phyloP scores from a whole-genome alignment of 2,113 vertebrate genomes.

The Chaetura pelagica region DNA sequence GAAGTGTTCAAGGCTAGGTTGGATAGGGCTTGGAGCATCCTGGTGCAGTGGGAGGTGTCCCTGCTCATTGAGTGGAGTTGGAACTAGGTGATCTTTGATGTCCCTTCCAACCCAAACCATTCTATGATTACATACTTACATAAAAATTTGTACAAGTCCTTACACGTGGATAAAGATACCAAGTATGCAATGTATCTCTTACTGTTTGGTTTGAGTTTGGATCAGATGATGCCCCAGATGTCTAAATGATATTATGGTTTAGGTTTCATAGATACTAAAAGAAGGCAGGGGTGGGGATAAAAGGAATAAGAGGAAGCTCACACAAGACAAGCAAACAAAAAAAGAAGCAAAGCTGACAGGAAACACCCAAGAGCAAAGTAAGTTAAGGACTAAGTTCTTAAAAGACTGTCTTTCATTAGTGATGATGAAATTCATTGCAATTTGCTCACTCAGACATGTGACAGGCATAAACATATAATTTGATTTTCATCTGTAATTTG shows the following conservation, averaged over 20 bases:
- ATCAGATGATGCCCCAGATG: background rate
- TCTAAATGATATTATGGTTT: background rate
- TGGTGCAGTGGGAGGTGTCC: too few species aligned
- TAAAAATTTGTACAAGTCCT: background rate
- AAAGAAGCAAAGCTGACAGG: background rate
- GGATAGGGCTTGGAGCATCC: too few species aligned
- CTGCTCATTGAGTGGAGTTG: too few species aligned
- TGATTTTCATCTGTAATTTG: background rate
- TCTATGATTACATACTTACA: background rate
- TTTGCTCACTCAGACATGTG: background rate
- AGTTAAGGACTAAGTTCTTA: background rate
- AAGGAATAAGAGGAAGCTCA: background rate
- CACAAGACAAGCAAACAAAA: background rate
- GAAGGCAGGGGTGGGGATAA: background rate
- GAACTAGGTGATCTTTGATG: too few species aligned
- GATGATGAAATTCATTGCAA: background rate
- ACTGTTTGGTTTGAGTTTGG: background rate
- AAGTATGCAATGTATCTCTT: background rate
- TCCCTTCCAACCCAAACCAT: too few species aligned
- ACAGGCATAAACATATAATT: background rate
- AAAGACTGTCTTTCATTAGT: background rate
- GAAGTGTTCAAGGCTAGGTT: too few species aligned
- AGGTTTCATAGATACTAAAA: background rate
- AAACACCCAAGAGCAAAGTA: background rate
- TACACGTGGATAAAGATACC: background rate